phyloP scores from a whole-genome alignment of 2,113 vertebrate genomes.

The Pseudorhombus dupliciocellatus region DNA sequence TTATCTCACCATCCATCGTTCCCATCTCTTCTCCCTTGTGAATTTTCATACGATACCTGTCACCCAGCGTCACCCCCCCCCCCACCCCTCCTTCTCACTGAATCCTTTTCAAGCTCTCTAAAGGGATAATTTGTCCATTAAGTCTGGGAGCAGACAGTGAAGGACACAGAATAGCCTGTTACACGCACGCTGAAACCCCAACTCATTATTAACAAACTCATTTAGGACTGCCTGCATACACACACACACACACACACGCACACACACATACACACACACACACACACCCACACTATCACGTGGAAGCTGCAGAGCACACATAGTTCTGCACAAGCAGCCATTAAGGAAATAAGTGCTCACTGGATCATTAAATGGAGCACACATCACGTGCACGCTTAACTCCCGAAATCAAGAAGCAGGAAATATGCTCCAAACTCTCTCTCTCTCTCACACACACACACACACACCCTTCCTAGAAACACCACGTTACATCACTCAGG shows the following conservation, averaged over 20 bases:
- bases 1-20: constrained; percentile 8
- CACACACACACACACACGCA: not conserved
- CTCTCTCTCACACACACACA: no score
- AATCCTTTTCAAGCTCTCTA: constrained; percentile 30
- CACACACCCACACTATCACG: constrained; percentile 15
- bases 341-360: constrained; percentile 55
- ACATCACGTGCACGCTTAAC: not conserved
- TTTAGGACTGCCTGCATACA: constrained; percentile 33
- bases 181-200: constrained; percentile 49
- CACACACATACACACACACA: constrained; percentile 7
- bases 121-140: constrained; percentile 71
- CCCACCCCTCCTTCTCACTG: not conserved
- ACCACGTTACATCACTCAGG: constrained; percentile 29
- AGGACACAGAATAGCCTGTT: constrained; percentile 57
- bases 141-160: constrained; percentile 43
- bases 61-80: not conserved
- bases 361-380: constrained; percentile 47
- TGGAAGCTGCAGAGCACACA: constrained; percentile 36
- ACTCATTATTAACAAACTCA: constrained; percentile 53
- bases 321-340: constrained; percentile 40
- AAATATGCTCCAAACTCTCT: constrained; percentile 7
- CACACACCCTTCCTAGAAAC: constrained; percentile 17
- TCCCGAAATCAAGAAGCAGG: not conserved
- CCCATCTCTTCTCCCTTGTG: not conserved
- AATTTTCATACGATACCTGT: constrained; percentile 8